Percentiles rank a stretch among this genome's conserved stretches.
Evolutionary conservation across 2,888 invertebrate genomes (phyloP).

Genomic region (Yponomeuta evonymella): DNA sequence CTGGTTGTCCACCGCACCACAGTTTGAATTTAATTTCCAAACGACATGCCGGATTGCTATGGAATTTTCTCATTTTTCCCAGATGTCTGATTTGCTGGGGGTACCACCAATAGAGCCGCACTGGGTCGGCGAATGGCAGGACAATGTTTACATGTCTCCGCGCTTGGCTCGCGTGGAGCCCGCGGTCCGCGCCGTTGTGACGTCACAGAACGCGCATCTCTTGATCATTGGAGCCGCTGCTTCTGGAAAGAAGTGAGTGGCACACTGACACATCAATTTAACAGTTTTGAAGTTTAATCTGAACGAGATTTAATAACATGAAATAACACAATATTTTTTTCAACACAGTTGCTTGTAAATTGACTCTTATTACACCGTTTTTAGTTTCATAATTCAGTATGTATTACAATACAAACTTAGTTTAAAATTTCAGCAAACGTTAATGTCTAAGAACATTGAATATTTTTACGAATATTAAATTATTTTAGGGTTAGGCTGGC

Average conservation of each 20-base stretch:
- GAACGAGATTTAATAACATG: no score
- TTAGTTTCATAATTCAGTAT: no score
- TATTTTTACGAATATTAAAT: no score
- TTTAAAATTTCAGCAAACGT: no score
- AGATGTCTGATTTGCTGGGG: slow-evolving; percentile 40
- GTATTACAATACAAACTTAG: no score
- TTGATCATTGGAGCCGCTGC: slow-evolving; percentile 52
- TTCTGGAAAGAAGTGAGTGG: slow-evolving; percentile 50
- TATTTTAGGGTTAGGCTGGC: no score
- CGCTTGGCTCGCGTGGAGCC: slow-evolving; percentile 42
- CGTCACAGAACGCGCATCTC: slow-evolving; percentile 35
- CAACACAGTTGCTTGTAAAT: no score
- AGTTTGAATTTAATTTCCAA: no score
- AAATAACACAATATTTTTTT: neutral
- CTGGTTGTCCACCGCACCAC: no score
- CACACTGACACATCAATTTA: neutral
- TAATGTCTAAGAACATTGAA: no score
- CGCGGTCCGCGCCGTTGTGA: slow-evolving; percentile 40
- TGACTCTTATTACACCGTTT: no score
- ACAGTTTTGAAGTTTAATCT: neutral
- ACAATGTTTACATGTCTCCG: slow-evolving; percentile 42
- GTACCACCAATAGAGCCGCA: slow-evolving; percentile 26
- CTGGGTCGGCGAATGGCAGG: slow-evolving; percentile 33
- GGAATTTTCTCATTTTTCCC: neutral
- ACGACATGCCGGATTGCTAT: neutral